Conservation (phyloP, 1,140 invertebrate genomes). For the Brachionus asplanchnoidis region DNA sequence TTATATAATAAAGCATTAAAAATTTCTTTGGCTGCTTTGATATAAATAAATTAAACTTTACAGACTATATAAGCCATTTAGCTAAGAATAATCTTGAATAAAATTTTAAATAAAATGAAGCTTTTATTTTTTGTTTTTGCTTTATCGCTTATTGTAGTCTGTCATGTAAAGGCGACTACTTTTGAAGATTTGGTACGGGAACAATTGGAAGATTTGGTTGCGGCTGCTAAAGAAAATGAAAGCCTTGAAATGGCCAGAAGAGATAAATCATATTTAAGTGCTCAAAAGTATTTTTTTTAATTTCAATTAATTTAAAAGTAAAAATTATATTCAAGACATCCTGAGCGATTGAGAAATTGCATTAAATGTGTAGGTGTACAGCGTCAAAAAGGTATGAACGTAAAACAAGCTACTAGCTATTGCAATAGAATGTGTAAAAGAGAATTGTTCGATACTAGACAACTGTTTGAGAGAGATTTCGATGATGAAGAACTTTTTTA, state of each 20-base stretch:
- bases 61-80: not conserved
- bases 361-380: conserved; percentile 27
- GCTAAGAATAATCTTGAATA: not conserved
- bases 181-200: not conserved
- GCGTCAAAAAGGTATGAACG: conserved; percentile 26
- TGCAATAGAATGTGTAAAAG: conserved; percentile 31
- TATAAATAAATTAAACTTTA: not conserved
- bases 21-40: not conserved
- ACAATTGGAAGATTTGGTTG: not conserved
- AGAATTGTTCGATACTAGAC: conserved; percentile 29
- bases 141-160: not conserved
- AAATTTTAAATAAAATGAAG: not conserved
- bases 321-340: not conserved
- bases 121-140: conserved; percentile 4
- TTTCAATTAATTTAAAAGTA: not conserved
- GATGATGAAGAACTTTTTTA: conserved; percentile 17
- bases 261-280: conserved; percentile 27
- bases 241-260: not conserved
- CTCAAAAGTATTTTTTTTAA: not conserved
- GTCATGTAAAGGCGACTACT: not conserved
- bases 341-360: conserved; percentile 14
- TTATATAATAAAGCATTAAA: no score
- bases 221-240: not conserved
- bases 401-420: conserved; percentile 39
- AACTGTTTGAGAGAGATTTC: not conserved